phyloP scores from a whole-genome alignment of 2,888 invertebrate genomes.

The Microctonus brassicae region DNA sequence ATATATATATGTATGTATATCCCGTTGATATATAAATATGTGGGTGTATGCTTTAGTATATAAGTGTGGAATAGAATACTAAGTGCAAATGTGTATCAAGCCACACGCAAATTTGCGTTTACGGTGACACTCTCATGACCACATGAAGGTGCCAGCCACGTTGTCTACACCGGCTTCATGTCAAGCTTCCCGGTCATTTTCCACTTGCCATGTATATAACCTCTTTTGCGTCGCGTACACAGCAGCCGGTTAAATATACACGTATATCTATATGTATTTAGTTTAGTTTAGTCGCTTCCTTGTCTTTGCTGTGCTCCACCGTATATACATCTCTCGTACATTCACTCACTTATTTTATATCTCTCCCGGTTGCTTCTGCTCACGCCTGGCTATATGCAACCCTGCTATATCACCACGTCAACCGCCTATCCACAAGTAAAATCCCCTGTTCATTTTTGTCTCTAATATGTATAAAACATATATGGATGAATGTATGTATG shows the following conservation, averaged over 20 bases:
- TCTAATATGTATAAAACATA: too few relatives aligned
- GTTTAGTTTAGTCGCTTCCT: neutral
- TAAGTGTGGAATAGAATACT: neutral
- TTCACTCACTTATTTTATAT: neutral
- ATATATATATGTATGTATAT: too few relatives aligned
- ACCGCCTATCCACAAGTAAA: neutral
- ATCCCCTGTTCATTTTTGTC: neutral
- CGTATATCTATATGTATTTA: neutral
- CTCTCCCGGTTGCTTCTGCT: neutral
- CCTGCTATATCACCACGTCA: constrained; percentile 9
- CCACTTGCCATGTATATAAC: constrained; percentile 9
- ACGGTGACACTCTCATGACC: constrained; percentile 10
- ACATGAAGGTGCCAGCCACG: constrained; percentile 7
- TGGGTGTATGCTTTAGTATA: neutral
- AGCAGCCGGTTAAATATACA: neutral
- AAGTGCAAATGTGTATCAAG: constrained; percentile 5
- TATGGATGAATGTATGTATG: too few relatives aligned
- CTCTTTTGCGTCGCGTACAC: neutral
- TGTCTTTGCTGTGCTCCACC: neutral
- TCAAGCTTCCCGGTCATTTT: constrained; percentile 21
- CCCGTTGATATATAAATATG: too few relatives aligned
- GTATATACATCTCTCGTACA: neutral
- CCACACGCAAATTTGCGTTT: constrained; percentile 23
- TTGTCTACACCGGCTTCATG: neutral
- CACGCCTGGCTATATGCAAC: neutral